Percentiles rank a stretch among this genome's conserved stretches.
phyloP scores from a whole-genome alignment of 2,888 invertebrate species.

The Drosophila diplacantha region DNA sequence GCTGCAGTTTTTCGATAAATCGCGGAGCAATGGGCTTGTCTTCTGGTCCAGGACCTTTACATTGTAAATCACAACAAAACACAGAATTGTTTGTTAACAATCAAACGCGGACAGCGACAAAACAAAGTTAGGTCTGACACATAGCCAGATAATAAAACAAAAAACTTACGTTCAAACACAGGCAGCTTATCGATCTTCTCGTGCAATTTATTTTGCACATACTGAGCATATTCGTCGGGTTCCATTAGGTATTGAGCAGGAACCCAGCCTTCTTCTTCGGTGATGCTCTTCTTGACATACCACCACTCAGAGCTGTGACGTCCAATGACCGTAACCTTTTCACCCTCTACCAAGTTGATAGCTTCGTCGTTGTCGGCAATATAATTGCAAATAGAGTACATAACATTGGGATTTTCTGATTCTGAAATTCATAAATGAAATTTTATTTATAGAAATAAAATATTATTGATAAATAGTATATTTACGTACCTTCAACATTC shows the following conservation, averaged over 20 bases:
- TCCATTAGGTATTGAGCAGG: slow-evolving; percentile 92
- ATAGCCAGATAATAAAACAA: neutral
- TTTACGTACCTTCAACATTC: slow-evolving; percentile 79
- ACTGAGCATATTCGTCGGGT: slow-evolving; percentile 87
- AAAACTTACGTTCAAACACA: slow-evolving; percentile 91
- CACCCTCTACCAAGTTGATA: slow-evolving; percentile 93
- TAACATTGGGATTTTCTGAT: slow-evolving; percentile 83
- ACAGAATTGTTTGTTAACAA: slow-evolving; percentile 50
- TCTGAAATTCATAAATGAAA: slow-evolving; percentile 51
- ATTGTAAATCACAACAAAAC: slow-evolving; percentile 53
- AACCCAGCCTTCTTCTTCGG: slow-evolving; percentile 96
- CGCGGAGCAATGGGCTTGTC: slow-evolving; percentile 89
- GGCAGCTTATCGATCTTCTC: slow-evolving; percentile 95
- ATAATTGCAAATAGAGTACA: slow-evolving; percentile 90
- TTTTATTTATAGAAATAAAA: neutral
- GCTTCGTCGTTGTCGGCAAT: slow-evolving; percentile 92
- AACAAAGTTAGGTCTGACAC: slow-evolving; percentile 27
- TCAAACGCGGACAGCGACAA: slow-evolving; percentile 42
- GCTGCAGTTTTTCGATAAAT: slow-evolving; percentile 90
- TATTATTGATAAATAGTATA: neutral
- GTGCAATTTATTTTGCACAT: slow-evolving; percentile 91
- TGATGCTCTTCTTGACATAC: slow-evolving; percentile 92
- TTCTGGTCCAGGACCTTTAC: slow-evolving; percentile 85
- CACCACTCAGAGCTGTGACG: slow-evolving; percentile 94
- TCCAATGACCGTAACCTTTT: slow-evolving; percentile 89